A percentile compares a stretch with the other conserved stretches of the same genome.
Evolutionary conservation across 1,140 invertebrate genomes (phyloP).

Genomic region (Notospermus geniculatus): DNA sequence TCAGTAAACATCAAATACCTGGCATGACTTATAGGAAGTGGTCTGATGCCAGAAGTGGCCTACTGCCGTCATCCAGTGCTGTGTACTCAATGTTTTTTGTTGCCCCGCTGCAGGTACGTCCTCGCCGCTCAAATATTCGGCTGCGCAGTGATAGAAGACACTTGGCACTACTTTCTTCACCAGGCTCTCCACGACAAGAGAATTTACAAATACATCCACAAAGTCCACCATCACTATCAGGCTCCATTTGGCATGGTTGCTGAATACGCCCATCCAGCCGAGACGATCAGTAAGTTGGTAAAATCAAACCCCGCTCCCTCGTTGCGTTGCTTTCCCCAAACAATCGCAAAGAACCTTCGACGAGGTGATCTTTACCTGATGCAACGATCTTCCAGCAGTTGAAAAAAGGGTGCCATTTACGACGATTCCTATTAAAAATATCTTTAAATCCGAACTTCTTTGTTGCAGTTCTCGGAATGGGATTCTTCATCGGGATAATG

Average conservation of each 20-base stretch:
- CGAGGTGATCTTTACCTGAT: too few species aligned
- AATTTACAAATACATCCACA: constrained; percentile 49
- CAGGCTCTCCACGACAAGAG: constrained; percentile 37
- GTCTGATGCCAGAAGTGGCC: too few species aligned
- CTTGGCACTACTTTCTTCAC: constrained; percentile 49
- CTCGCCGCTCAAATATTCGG: constrained; percentile 29
- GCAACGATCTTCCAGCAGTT: too few species aligned
- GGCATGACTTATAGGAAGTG: too few species aligned
- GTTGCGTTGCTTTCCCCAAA: too few species aligned
- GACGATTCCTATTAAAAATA: too few species aligned
- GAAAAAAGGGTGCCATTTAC: too few species aligned
- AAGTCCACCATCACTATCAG: constrained; percentile 46
- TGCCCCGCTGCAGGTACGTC: constrained; percentile 28
- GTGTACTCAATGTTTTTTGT: constrained; percentile 2
- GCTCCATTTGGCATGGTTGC: constrained; percentile 47
- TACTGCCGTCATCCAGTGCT: too few species aligned
- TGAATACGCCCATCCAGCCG: constrained; percentile 48
- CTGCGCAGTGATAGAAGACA: constrained; percentile 43
- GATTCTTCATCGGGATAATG: constrained; percentile 46
- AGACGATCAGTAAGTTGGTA: constrained; percentile 39
- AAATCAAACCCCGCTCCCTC: too few species aligned
- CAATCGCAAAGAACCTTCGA: too few species aligned
- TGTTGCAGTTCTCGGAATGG: constrained; percentile 41
- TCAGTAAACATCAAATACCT: too few species aligned
- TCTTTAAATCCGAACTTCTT: neutral